Conservation (phyloP, 2,888 invertebrate species). For the Drosophila infuscata region DNA sequence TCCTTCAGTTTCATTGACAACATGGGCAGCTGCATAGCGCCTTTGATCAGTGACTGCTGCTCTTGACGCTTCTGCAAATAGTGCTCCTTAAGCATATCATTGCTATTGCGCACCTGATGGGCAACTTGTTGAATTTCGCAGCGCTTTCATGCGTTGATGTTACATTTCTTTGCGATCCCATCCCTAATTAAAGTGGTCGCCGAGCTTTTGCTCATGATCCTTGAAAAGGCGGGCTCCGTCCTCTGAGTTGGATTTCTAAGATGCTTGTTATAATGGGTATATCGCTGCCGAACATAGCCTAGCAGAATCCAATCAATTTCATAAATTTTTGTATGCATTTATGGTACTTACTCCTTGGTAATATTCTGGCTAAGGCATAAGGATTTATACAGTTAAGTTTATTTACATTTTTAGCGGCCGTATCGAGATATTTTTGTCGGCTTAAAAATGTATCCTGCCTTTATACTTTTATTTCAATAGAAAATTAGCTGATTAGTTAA, state of each 20-base stretch:
- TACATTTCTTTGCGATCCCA: neutral
- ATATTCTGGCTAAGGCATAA: neutral
- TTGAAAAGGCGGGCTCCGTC: neutral
- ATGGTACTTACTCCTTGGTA: slow-evolving; percentile 13
- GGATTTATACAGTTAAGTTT: slow-evolving; percentile 31
- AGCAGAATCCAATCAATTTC: neutral
- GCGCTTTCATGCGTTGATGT: neutral
- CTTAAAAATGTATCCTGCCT: neutral
- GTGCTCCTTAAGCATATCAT: slow-evolving; percentile 33
- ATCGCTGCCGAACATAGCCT: slow-evolving; percentile 2
- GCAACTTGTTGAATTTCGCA: slow-evolving; percentile 19
- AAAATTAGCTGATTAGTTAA: neutral
- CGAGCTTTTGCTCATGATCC: slow-evolving; percentile 17
- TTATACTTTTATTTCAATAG: neutral
- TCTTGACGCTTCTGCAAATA: slow-evolving; percentile 18
- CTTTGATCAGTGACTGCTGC: neutral
- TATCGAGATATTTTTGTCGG: neutral
- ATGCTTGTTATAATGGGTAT: slow-evolving; percentile 1
- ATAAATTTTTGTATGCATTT: too few relatives aligned
- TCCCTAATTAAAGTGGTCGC: slow-evolving; percentile 11
- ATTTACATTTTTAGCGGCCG: slow-evolving; percentile 27
- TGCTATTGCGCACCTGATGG: slow-evolving; percentile 22
- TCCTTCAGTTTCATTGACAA: slow-evolving; percentile 24
- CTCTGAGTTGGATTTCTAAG: neutral
- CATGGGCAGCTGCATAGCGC: neutral